phyloP scores from a whole-genome alignment of 1,140 invertebrate genomes.

The Ceratitis capitata region DNA sequence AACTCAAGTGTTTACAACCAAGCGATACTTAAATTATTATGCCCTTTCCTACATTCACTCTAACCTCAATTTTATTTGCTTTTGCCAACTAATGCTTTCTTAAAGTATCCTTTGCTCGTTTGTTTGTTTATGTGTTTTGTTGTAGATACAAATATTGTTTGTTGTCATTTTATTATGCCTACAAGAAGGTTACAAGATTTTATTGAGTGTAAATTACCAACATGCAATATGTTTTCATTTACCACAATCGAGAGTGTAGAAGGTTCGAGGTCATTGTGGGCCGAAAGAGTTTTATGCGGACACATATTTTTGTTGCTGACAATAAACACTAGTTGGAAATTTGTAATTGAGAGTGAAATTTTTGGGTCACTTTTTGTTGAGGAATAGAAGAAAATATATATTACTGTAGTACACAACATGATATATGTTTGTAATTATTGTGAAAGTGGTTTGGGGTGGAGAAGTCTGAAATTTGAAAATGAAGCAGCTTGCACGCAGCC shows the following conservation, averaged over 20 bases:
- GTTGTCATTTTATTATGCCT: not conserved
- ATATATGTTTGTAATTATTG: not conserved
- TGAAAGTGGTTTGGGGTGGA: not conserved
- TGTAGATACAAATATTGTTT: too few relatives aligned
- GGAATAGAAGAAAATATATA: too few relatives aligned
- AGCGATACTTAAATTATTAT: constrained; percentile 20
- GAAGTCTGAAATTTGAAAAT: too few relatives aligned
- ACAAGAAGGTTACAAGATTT: not conserved
- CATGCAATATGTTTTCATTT: constrained; percentile 37
- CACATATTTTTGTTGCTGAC: not conserved
- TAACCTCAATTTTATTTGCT: not conserved
- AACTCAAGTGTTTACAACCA: constrained; percentile 16
- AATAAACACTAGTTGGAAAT: not conserved
- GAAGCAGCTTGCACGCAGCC: too few relatives aligned
- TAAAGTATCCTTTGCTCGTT: not conserved
- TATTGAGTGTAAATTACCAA: constrained; percentile 34
- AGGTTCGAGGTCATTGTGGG: not conserved
- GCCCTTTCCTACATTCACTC: not conserved
- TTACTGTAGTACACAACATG: too few relatives aligned
- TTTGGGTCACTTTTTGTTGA: not conserved
- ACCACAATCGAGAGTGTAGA: not conserved
- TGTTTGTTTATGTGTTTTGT: not conserved
- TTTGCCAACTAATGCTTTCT: not conserved
- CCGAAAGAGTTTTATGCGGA: not conserved
- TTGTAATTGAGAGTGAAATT: constrained; percentile 1